Evolutionary conservation across 2,888 invertebrate genomes (phyloP).

Genomic region (Keiferia lycopersicella): DNA sequence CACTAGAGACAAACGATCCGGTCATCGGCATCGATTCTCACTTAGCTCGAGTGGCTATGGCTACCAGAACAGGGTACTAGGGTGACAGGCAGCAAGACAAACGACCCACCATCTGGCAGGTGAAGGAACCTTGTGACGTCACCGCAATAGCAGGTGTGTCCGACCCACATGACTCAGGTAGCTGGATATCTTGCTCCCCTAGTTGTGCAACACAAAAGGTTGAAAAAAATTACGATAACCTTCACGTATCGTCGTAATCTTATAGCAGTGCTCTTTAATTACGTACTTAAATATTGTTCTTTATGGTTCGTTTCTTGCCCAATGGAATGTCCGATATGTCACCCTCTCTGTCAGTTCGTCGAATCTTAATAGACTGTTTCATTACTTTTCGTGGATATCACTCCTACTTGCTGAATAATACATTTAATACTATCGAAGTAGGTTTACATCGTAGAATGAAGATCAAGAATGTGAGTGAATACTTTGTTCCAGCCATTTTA

Average conservation of each 20-base stretch:
- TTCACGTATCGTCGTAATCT: slow-evolving; percentile 16
- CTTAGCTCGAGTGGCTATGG: slow-evolving; percentile 43
- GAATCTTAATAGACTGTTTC: slow-evolving; percentile 4
- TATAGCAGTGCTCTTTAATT: slow-evolving; percentile 23
- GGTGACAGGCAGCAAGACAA: slow-evolving; percentile 45
- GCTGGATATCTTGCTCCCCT: slow-evolving; percentile 34
- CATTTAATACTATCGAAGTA: background rate
- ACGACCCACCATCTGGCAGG: slow-evolving; percentile 50
- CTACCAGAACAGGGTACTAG: slow-evolving; percentile 43
- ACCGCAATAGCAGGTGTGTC: slow-evolving; percentile 59
- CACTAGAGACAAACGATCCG: slow-evolving; percentile 32
- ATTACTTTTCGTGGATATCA: background rate
- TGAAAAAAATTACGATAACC: slow-evolving; percentile 23
- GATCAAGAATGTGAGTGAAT: slow-evolving; percentile 2
- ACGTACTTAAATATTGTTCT: slow-evolving; percentile 14
- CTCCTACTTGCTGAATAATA: background rate
- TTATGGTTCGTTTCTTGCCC: slow-evolving; percentile 15
- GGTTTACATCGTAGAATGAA: background rate
- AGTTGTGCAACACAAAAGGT: slow-evolving; percentile 29
- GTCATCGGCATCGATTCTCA: slow-evolving; percentile 43
- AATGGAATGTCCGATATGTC: slow-evolving; percentile 1
- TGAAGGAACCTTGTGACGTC: slow-evolving; percentile 63
- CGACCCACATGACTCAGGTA: slow-evolving; percentile 46
- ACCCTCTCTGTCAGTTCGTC: background rate
- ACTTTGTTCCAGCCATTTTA: slow-evolving; percentile 9